Conservation (phyloP, 2,113 vertebrate genomes). For the Xenus cinereus region DNA sequence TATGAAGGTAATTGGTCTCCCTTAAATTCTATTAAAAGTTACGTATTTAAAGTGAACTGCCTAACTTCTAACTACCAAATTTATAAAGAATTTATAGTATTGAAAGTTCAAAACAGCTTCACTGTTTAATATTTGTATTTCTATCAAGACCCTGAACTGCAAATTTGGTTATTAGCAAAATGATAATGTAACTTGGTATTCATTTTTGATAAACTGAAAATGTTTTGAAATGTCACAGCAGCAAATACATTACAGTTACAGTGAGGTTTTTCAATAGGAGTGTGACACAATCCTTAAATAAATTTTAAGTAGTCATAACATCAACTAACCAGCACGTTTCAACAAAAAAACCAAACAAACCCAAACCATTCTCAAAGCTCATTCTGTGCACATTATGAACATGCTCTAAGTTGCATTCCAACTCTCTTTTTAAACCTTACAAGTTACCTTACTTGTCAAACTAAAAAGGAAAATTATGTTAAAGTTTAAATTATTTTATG, state of each 20-base stretch:
- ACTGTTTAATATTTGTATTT: conserved; percentile 80
- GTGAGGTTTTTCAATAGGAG: conserved; percentile 85
- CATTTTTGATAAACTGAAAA: conserved; percentile 83
- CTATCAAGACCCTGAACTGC: conserved; percentile 91
- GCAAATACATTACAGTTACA: conserved; percentile 85
- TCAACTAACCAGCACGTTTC: conserved; percentile 84
- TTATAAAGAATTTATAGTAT: conserved; percentile 78
- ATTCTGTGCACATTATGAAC: conserved; percentile 92
- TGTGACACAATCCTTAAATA: conserved; percentile 88
- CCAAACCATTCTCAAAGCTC: conserved; percentile 86
- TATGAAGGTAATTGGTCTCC: conserved; percentile 74
- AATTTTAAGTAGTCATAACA: conserved; percentile 84
- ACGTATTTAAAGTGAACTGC: conserved; percentile 74
- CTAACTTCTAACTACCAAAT: conserved; percentile 77
- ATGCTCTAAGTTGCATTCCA: conserved; percentile 93
- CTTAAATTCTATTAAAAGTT: conserved; percentile 68
- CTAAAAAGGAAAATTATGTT: conserved; percentile 79
- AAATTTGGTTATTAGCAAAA: conserved; percentile 95
- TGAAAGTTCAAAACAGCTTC: conserved; percentile 85
- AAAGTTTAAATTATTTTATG: conserved; percentile 80
- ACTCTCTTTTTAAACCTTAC: conserved; percentile 84
- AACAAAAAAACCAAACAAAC: conserved; percentile 75
- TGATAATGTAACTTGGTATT: conserved; percentile 81
- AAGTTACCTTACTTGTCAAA: conserved; percentile 82
- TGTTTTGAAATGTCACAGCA: conserved; percentile 84